Base-by-base conservation (phyloP, 2,113 vertebrate genomes). In the Protobothrops flavoviridis region DNA sequence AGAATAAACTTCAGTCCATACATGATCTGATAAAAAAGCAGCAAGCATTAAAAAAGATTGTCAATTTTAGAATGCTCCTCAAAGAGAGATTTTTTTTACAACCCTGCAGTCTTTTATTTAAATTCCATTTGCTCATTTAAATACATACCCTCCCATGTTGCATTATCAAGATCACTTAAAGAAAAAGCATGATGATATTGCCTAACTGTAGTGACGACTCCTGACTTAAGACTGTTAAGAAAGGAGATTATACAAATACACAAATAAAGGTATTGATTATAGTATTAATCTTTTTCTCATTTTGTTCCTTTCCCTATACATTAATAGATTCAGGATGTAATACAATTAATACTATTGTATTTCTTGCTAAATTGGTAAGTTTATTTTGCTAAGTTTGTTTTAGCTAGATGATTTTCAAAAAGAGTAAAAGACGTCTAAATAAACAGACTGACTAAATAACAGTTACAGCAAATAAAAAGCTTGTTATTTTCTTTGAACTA, bases 1-100 rank as follows among this genome's bases (percentile, higher is more conserved):
- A 1, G 99, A 99, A 97, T 98, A 99, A 29, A 99, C 98, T 97
- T 99, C 99, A 0, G 99, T 99, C 99, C 99, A 99, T 93, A 99
- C 98, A 17, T 99, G 99, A 97, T 99, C 99, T 99, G 90, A 0
- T n/a, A 61, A 85, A 2, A 56, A 50, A 93, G 52, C 1, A 90
- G 2, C 1, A 0, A 91, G 13, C 55, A 85, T 56, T 33, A 88
- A 45, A 69, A 56, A n/a, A 0, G 91, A 24, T 89, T 21, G 2
- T 90, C 17, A 94, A 23, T 53, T 23, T 93, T 93, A 86, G 13
- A 59, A n/a, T 94, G 1, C 53, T 86, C 92, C 93, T 69, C 85
- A n/a, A 92, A 89, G 64, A 81, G 33, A 92, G 4, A 0, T 2
- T n/a, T 57, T 69, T 59, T 69, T 69, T 69, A 33, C 5, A 69